Conservation (phyloP, 2,113 vertebrate species). For the Natator depressus region DNA sequence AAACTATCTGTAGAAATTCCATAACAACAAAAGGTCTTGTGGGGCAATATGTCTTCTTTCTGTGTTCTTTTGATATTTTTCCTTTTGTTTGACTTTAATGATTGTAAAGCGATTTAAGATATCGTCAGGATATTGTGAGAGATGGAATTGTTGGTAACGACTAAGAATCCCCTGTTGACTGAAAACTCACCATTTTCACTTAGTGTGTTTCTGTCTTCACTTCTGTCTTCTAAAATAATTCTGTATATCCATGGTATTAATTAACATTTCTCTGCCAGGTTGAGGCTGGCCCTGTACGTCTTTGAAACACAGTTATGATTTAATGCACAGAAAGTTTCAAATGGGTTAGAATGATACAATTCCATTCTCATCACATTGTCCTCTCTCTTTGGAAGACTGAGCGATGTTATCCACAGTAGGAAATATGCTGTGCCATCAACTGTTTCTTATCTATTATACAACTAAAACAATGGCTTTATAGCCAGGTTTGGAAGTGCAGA, state of each 20-base stretch:
- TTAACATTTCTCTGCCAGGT: background rate
- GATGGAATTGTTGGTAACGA: background rate
- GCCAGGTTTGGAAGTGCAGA: background rate
- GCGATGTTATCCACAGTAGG: background rate
- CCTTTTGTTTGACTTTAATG: background rate
- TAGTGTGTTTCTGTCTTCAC: background rate
- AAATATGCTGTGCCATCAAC: background rate
- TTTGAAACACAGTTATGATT: conserved; percentile 17
- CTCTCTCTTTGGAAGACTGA: background rate
- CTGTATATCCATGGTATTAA: background rate
- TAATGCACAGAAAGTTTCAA: accelerated
- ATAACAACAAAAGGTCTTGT: background rate
- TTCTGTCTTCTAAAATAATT: background rate
- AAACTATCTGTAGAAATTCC: background rate
- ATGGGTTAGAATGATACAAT: background rate
- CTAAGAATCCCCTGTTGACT: background rate
- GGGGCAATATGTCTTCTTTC: accelerated
- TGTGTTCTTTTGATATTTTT: background rate
- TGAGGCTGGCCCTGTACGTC: background rate
- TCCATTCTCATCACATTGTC: background rate
- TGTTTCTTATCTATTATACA: background rate
- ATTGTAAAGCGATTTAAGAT: background rate
- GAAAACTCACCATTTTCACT: background rate
- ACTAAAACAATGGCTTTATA: background rate
- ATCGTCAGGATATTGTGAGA: background rate